phyloP scores from a whole-genome alignment of 2,797 vertebrate genomes.

The Benthosema pterotum region DNA sequence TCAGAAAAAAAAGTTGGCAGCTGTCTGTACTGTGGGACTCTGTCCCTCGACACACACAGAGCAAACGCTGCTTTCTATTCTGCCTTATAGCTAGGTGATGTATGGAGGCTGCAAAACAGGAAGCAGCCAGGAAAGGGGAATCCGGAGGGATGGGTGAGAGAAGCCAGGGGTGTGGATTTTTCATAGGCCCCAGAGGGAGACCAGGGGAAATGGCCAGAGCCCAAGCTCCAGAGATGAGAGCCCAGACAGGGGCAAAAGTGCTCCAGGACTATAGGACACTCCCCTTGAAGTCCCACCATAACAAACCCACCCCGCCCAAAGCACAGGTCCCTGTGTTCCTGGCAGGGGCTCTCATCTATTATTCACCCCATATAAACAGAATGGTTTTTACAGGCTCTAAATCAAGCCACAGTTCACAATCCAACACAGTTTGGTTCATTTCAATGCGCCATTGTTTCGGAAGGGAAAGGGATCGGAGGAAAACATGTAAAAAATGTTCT shows the following conservation, averaged over 20 bases:
- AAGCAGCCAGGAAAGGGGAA: slow-evolving; percentile 56
- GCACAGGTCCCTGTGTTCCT: slow-evolving; percentile 28
- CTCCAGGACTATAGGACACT: slow-evolving; percentile 46
- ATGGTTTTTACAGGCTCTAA: neutral
- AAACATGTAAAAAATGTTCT: no score
- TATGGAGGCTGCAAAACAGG: slow-evolving; percentile 35
- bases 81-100: slow-evolving; percentile 36
- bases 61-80: slow-evolving; percentile 35
- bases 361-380: slow-evolving; percentile 5
- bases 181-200: slow-evolving; percentile 51
- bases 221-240: slow-evolving; percentile 70
- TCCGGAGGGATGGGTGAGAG: slow-evolving; percentile 34
- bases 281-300: slow-evolving; percentile 30
- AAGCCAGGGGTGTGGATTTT: slow-evolving; percentile 61
- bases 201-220: slow-evolving; percentile 58
- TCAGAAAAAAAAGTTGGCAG: no score
- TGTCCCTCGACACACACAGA: slow-evolving; percentile 1
- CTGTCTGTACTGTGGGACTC: no score
- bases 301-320: slow-evolving; percentile 33
- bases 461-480: no score
- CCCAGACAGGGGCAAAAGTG: slow-evolving; percentile 41
- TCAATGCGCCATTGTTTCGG: no score
- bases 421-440: no score
- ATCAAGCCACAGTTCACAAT: neutral
- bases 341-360: slow-evolving; percentile 20